phyloP scores from a whole-genome alignment of 2,113 vertebrate genomes.

The Hemiprocne comata region DNA sequence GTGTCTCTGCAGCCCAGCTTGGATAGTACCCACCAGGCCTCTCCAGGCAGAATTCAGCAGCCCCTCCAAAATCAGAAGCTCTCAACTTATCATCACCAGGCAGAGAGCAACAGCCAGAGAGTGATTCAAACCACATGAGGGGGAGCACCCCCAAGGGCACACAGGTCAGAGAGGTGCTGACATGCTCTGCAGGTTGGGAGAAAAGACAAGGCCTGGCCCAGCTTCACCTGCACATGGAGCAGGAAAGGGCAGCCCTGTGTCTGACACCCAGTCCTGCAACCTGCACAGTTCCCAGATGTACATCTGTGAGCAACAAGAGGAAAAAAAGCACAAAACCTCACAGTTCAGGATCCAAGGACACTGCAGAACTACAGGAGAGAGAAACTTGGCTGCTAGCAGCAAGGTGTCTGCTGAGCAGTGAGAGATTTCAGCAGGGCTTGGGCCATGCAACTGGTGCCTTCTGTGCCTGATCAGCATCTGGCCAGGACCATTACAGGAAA shows the following conservation, averaged over 20 bases:
- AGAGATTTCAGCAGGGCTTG: neutral
- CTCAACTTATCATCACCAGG: neutral
- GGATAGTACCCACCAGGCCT: neutral
- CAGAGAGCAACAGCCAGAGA: neutral
- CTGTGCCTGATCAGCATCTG: neutral
- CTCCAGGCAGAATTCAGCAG: neutral
- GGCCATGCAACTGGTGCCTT: neutral
- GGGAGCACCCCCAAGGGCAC: neutral
- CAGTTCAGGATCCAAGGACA: constrained; percentile 17
- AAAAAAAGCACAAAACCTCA: neutral
- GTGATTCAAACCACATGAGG: rapidly evolving
- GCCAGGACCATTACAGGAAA: neutral
- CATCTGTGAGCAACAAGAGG: neutral
- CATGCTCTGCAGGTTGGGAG: neutral
- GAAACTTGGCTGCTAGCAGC: constrained; percentile 14
- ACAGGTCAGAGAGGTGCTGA: neutral
- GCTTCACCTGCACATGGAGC: neutral
- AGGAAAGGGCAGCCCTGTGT: neutral
- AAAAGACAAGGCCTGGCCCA: neutral
- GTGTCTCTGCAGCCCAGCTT: neutral
- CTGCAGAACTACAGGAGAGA: constrained; percentile 22
- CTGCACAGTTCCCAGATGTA: rapidly evolving
- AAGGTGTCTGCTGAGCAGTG: constrained; percentile 3
- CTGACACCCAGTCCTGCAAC: neutral
- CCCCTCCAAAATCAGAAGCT: neutral